A percentile compares a stretch with the other conserved stretches of the same genome.
Conservation (phyloP, 2,797 vertebrate genomes). For the Agapornis canus region DNA sequence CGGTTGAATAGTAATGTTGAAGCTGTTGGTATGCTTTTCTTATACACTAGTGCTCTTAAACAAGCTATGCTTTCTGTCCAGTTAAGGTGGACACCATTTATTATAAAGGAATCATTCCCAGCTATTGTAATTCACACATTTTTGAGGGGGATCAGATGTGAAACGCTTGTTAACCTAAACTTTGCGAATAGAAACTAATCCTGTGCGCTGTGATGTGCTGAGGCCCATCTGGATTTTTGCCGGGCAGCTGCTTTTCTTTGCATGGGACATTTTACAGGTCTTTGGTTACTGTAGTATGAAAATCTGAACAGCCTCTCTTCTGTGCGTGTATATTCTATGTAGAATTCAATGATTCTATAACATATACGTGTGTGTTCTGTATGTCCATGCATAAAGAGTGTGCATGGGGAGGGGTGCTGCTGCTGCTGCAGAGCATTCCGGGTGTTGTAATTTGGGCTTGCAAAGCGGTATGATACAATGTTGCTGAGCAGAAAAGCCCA, state of each 20-base stretch:
- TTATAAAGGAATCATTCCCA: background rate
- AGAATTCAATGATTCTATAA: background rate
- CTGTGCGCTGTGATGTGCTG: fast-evolving
- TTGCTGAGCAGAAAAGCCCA: slow-evolving; percentile 82
- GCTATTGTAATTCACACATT: background rate
- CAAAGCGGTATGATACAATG: slow-evolving; percentile 85
- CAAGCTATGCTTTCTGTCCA: background rate
- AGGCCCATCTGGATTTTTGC: background rate
- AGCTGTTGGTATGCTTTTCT: background rate
- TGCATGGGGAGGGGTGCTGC: background rate
- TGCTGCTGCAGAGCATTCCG: slow-evolving; percentile 41
- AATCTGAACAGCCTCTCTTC: background rate
- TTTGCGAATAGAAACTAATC: background rate
- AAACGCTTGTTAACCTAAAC: background rate
- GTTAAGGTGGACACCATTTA: background rate
- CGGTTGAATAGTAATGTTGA: background rate
- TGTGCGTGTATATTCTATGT: background rate
- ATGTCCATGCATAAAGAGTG: fast-evolving
- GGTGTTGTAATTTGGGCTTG: slow-evolving; percentile 78
- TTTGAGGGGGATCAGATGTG: fast-evolving
- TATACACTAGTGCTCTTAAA: background rate
- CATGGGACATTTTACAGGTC: slow-evolving; percentile 40
- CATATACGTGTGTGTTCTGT: background rate
- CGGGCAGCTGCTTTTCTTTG: background rate
- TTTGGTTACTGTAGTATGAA: slow-evolving; percentile 35